A percentile compares a stretch with the other conserved stretches of the same genome.
Conservation (phyloP, 2,113 vertebrate genomes). For the Carettochelys insculpta region DNA sequence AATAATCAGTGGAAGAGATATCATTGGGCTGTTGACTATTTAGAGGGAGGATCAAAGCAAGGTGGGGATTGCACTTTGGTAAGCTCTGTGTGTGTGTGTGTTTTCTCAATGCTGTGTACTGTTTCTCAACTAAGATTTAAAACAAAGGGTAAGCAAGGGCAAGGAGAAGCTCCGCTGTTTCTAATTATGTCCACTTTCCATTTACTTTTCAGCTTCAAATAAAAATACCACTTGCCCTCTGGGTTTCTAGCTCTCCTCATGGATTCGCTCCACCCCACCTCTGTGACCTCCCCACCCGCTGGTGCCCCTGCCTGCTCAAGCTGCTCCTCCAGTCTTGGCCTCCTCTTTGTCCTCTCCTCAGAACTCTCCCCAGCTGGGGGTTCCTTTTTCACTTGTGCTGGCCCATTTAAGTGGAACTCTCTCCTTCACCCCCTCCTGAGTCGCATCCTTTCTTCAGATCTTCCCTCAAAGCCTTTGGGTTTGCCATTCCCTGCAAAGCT, state of each 20-base stretch:
- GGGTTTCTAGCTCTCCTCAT: not conserved
- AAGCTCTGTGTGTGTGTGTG: constrained; percentile 3
- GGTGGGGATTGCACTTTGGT: constrained; percentile 25
- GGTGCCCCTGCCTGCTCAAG: rapidly evolving
- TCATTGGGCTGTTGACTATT: constrained; percentile 64
- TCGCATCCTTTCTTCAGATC: constrained; percentile 3
- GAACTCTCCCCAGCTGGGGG: not conserved
- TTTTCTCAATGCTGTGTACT: constrained; percentile 38
- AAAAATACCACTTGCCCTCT: not conserved
- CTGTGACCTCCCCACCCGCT: rapidly evolving
- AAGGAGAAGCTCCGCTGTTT: constrained; percentile 42
- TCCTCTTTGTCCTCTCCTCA: not conserved
- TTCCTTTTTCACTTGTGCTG: constrained; percentile 40
- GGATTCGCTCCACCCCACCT: not conserved
- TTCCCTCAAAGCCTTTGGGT: constrained; percentile 32
- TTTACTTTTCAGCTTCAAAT: not conserved
- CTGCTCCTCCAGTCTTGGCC: not conserved
- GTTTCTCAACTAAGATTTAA: constrained; percentile 59
- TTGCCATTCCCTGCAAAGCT: constrained; percentile 42
- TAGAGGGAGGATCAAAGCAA: constrained; percentile 55
- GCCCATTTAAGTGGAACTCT: constrained; percentile 41
- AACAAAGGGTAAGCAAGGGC: constrained; percentile 18
- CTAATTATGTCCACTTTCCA: constrained; percentile 46
- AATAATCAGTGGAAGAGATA: constrained; percentile 70
- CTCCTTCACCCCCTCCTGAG: constrained; percentile 11